A percentile compares a stretch with the other conserved stretches of the same genome.
Conservation (phyloP, 2,888 invertebrate genomes). For the Sarcophaga caerulescens region DNA sequence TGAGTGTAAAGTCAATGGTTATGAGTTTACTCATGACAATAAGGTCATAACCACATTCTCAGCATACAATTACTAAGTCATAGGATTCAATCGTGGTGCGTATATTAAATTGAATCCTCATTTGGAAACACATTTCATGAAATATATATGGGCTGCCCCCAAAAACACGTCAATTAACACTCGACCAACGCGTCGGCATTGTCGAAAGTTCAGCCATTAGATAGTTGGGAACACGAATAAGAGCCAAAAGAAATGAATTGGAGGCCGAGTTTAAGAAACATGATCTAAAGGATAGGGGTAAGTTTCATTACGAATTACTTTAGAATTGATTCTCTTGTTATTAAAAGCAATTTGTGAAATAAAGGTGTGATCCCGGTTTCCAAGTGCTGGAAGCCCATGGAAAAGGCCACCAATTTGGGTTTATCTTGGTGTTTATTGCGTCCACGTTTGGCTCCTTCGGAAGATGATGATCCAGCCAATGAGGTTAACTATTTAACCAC, state of each 20-base stretch:
- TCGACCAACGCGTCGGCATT: slow-evolving; percentile 89
- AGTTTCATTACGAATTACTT: slow-evolving; percentile 51
- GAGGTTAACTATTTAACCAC: slow-evolving; percentile 86
- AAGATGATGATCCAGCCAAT: slow-evolving; percentile 69
- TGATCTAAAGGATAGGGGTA: slow-evolving; percentile 88
- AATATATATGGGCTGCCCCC: slow-evolving; percentile 90
- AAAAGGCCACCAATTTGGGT: slow-evolving; percentile 88
- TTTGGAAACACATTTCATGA: slow-evolving; percentile 92
- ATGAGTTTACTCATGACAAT: slow-evolving; percentile 92
- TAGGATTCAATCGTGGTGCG: slow-evolving; percentile 96
- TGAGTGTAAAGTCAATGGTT: slow-evolving; percentile 96
- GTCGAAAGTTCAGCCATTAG: slow-evolving; percentile 93
- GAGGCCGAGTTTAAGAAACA: slow-evolving; percentile 87
- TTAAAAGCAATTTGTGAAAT: not conserved
- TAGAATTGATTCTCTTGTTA: not conserved
- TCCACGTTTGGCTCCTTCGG: slow-evolving; percentile 85
- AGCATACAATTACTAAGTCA: slow-evolving; percentile 97
- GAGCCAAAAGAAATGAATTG: slow-evolving; percentile 85
- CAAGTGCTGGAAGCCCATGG: slow-evolving; percentile 94
- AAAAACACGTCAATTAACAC: slow-evolving; percentile 87
- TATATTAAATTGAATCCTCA: slow-evolving; percentile 91
- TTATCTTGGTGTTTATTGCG: slow-evolving; percentile 94
- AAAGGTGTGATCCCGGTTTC: slow-evolving; percentile 88
- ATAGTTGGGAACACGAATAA: slow-evolving; percentile 90
- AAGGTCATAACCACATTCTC: slow-evolving; percentile 96